phyloP scores from a whole-genome alignment of 2,888 invertebrate genomes.

The Galeruca laticollis region DNA sequence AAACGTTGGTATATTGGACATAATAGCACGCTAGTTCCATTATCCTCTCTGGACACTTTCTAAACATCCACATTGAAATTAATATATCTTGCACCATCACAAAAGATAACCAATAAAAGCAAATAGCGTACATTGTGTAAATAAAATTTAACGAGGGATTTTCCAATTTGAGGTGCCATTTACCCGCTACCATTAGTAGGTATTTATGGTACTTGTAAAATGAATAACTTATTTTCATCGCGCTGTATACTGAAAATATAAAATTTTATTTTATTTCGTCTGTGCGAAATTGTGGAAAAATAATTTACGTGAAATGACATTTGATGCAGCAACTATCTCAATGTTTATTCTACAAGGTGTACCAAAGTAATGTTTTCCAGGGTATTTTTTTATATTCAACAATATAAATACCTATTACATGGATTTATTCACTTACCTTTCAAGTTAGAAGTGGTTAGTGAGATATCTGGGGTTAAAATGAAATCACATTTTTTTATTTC shows the following conservation, averaged over 20 bases:
- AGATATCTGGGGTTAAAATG: neutral
- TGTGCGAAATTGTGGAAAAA: neutral
- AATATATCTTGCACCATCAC: constrained; percentile 32
- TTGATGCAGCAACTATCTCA: too few species aligned
- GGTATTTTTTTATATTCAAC: too few species aligned
- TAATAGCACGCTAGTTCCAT: constrained; percentile 31
- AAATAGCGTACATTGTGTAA: constrained; percentile 30
- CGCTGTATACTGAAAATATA: neutral
- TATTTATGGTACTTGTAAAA: constrained; percentile 33
- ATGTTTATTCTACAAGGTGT: too few species aligned
- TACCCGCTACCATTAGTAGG: constrained; percentile 35
- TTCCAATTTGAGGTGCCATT: constrained; percentile 37
- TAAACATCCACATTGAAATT: constrained; percentile 24
- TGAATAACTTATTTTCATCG: constrained; percentile 24
- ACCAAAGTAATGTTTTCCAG: too few species aligned
- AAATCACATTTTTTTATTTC: neutral
- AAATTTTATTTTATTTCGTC: neutral
- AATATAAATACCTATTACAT: too few species aligned
- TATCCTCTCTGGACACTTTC: constrained; percentile 27
- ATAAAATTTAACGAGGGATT: constrained; percentile 16
- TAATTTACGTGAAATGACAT: too few species aligned
- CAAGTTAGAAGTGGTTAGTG: neutral
- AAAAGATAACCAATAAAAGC: constrained; percentile 26
- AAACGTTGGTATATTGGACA: constrained; percentile 36
- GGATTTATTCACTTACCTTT: too few species aligned